A percentile compares a stretch with the other conserved stretches of the same genome.
These are phyloP conservation scores for Plemyria rubiginata DNA, from an alignment of 2,888 invertebrate genomes.

Conservation along the genomic window DNA sequence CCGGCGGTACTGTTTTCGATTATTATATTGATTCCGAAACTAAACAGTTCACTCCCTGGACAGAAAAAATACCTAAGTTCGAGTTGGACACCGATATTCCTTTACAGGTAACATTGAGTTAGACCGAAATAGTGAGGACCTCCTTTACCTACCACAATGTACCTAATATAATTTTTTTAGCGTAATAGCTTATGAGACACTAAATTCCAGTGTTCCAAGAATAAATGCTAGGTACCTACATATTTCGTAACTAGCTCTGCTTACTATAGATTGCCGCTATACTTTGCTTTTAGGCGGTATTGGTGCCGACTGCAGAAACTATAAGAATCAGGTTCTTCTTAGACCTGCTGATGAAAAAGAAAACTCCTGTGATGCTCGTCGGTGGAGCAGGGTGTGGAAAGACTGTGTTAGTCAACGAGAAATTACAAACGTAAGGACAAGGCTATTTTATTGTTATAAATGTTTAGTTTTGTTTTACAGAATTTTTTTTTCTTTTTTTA, in stretches of 20 bases:
- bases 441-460: neutral
- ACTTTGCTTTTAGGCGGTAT: constrained; percentile 84
- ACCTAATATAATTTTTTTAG: too few species aligned
- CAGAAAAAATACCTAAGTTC: constrained; percentile 94
- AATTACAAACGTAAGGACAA: constrained; percentile 81
- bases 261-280: too few species aligned
- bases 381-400: constrained; percentile 97
- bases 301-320: constrained; percentile 97
- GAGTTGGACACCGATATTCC: constrained; percentile 96
- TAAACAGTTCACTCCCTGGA: constrained; percentile 95
- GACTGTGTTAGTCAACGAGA: constrained; percentile 92
- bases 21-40: constrained; percentile 96
- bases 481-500: constrained; percentile 26
- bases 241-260: too few species aligned
- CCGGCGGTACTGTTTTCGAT: constrained; percentile 97
- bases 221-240: too few species aligned
- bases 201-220: too few species aligned
- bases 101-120: constrained; percentile 86
- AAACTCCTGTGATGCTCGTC: constrained; percentile 97
- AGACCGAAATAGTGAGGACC: neutral
- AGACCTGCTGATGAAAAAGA: constrained; percentile 94
- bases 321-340: constrained; percentile 95
- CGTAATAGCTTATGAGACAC: too few species aligned
- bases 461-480: neutral
- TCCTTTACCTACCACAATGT: too few species aligned